Conservation (phyloP, 2,888 invertebrate genomes). For the Hartigia nigra region DNA sequence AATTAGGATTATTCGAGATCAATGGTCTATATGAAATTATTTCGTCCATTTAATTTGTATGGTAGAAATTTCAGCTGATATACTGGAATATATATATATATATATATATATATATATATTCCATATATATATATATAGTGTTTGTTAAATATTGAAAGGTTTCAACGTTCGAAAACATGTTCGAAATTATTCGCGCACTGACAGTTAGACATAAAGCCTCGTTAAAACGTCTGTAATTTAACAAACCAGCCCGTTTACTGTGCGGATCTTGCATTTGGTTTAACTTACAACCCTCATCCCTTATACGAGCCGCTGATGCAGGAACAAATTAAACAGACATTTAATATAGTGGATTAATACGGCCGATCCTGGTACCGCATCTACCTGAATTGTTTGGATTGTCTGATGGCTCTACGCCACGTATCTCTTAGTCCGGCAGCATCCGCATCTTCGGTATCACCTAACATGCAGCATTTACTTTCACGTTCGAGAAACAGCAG, state of each 20-base stretch:
- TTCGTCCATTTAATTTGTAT: neutral
- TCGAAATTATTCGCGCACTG: constrained; percentile 9
- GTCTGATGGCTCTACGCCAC: neutral
- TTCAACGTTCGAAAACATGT: neutral
- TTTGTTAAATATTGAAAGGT: neutral
- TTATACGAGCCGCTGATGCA: constrained; percentile 24
- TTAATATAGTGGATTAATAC: constrained; percentile 37
- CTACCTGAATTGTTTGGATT: neutral
- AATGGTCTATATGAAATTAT: neutral
- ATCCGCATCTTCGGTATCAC: no score
- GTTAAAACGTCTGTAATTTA: constrained; percentile 36
- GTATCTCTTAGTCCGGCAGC: neutral
- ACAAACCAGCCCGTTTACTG: neutral
- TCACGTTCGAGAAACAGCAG: neutral
- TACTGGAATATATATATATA: neutral
- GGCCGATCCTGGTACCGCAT: constrained; percentile 1
- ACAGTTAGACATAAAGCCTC: constrained; percentile 40
- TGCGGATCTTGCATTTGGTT: neutral
- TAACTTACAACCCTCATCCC: neutral
- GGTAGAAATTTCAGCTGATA: neutral
- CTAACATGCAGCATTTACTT: neutral
- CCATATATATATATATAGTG: no score
- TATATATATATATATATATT: neutral
- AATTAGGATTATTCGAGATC: neutral
- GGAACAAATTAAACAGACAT: constrained; percentile 41